Conservation (phyloP, 2,113 vertebrate genomes). For the Mus spicilegus region DNA sequence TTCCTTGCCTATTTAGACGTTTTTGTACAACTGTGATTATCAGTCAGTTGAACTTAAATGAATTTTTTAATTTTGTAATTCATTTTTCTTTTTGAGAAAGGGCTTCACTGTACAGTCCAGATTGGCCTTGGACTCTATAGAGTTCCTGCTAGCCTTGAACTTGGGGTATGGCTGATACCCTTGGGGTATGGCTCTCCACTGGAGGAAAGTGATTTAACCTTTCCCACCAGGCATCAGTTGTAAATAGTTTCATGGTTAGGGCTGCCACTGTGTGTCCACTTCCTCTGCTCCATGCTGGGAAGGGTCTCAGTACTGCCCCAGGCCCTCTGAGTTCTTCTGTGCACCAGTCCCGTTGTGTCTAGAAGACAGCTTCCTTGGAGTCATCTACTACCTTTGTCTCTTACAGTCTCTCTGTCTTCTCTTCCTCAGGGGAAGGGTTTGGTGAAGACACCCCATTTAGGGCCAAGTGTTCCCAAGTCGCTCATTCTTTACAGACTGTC, state of each 20-base stretch:
- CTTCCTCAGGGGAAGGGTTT: not conserved
- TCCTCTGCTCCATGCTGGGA: not conserved
- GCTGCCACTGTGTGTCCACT: not conserved
- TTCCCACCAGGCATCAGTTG: not conserved
- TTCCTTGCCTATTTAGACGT: not conserved
- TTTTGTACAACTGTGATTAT: not conserved
- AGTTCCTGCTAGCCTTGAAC: not conserved
- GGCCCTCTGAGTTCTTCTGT: not conserved
- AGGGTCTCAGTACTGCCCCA: not conserved
- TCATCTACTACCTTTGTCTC: not conserved
- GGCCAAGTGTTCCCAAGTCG: not conserved
- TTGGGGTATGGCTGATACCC: not conserved
- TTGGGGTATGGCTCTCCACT: too few species aligned
- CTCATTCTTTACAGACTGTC: not conserved
- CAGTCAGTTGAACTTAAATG: not conserved
- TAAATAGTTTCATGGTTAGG: not conserved
- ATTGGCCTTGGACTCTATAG: not conserved
- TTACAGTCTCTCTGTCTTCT: not conserved
- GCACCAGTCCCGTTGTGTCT: not conserved
- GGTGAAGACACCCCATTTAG: not conserved
- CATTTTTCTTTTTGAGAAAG: not conserved
- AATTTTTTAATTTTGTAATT: conserved; percentile 38
- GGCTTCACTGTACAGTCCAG: not conserved
- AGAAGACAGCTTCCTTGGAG: not conserved
- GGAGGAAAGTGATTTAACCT: not conserved